Base-by-base conservation (phyloP, 2,888 invertebrate genomes). In the Cantharis rustica region DNA sequence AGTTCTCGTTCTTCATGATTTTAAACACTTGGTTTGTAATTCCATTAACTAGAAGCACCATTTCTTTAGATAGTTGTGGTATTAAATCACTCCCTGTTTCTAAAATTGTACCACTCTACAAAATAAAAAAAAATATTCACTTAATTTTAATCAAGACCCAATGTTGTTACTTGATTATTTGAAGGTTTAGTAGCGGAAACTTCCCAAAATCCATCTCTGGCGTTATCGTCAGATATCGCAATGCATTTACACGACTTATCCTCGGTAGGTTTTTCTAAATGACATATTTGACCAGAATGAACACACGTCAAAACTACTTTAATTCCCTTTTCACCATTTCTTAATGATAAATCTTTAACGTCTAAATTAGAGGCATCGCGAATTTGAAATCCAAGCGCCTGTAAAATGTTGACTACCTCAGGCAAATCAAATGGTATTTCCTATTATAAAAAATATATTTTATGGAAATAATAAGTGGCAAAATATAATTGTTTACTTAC, bases 81-180 rank as follows among this genome's bases (percentile, higher is more conserved):
- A 90, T 86, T 9, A 90, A 81, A 0, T 86, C 86, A 77, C 89
- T 89, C 1, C 90, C 90, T 26, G 87, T 88, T 80, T 90, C 89
- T 89, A 78, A 16, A 3, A 78, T 31, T n/a, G 72, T 68, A 4
- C 17, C 16, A 62, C 73, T 66, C 78, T 78, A 17, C 13, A 68
- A 73, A 71, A 70, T 15, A 20, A 4, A 20, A 4, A 20, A 61
- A 1, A 5, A 1, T 20, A 11, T 15, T n/a, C 7, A 7, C n/a
- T 7, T 47, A n/a, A 47, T 47, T 47, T n/a, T 47, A 0, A 31
- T n/a, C n/a, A 2, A n/a, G 7, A 47, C 4, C 1, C 0, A 47
- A 47, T 47, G 2, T 47, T n/a, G 7, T 47, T 71, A 76, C 76
- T 64, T 73, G 64, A 20, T 63, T 73, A 9, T 20, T n/a, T 7